These are phyloP conservation scores for Epicauta chinensis DNA, from an alignment of 1,140 invertebrate species.

Conservation along the genomic window DNA sequence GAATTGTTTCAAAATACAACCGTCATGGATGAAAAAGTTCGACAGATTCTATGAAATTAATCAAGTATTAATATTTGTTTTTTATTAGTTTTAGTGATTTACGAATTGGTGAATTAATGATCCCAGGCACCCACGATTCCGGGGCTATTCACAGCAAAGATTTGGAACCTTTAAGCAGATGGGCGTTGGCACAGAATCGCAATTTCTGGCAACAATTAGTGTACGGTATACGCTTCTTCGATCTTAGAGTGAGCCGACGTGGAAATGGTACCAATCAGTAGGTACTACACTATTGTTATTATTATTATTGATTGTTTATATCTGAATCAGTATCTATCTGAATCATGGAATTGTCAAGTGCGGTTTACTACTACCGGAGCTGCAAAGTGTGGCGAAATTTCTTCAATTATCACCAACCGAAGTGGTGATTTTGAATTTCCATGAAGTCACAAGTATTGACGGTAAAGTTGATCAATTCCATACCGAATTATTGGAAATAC, in stretches of 20 bases:
- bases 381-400: slow-evolving; percentile 56
- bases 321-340: slow-evolving; percentile 54
- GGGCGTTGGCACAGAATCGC: slow-evolving; percentile 54
- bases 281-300: slow-evolving; percentile 2
- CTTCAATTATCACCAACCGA: slow-evolving; percentile 53
- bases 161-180: no score
- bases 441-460: slow-evolving; percentile 61
- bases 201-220: slow-evolving; percentile 72
- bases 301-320: no score
- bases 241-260: slow-evolving; percentile 63
- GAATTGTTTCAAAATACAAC: slow-evolving; percentile 57
- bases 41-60: no score
- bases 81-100: slow-evolving; percentile 40
- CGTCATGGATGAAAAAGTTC: slow-evolving; percentile 57
- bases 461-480: slow-evolving; percentile 50
- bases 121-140: slow-evolving; percentile 67
- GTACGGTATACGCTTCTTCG: slow-evolving; percentile 73
- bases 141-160: slow-evolving; percentile 47
- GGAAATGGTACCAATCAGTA: slow-evolving; percentile 28
- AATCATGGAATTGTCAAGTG: slow-evolving; percentile 62
- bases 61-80: neutral
- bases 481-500: slow-evolving; percentile 46
- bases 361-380: slow-evolving; percentile 52
- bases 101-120: slow-evolving; percentile 51
- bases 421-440: slow-evolving; percentile 62